Evolutionary conservation across 2,113 vertebrate genomes (phyloP).

Genomic region (Leptocoma aspasia): DNA sequence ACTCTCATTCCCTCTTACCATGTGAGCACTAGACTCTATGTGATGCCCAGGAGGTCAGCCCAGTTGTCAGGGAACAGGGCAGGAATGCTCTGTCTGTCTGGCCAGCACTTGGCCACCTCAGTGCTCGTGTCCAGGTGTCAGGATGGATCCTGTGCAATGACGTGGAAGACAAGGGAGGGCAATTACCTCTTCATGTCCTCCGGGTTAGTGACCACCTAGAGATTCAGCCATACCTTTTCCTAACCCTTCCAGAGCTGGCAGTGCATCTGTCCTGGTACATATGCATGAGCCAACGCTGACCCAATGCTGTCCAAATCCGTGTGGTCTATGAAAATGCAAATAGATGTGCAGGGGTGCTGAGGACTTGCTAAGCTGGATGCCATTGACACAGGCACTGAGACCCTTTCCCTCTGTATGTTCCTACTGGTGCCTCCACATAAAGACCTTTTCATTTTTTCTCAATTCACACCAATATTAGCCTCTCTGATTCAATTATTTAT

Average conservation of each 20-base stretch:
- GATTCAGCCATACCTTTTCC: neutral
- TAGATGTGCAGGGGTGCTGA: neutral
- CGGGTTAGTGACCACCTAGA: rapidly evolving
- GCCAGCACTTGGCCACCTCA: neutral
- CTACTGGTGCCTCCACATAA: neutral
- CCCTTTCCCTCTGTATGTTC: neutral
- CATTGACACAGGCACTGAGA: neutral
- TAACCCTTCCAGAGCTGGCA: neutral
- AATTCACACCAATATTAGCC: neutral
- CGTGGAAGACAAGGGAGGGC: neutral
- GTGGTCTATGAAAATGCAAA: neutral
- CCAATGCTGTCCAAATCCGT: neutral
- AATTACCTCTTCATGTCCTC: neutral
- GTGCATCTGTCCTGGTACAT: neutral
- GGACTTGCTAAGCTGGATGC: neutral
- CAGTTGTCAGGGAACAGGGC: neutral
- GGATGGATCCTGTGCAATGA: neutral
- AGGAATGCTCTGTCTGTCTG: neutral
- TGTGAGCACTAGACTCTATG: neutral
- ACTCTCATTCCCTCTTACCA: neutral
- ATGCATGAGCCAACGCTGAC: neutral
- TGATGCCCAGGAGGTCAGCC: neutral
- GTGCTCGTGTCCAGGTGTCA: neutral
- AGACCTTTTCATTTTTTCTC: neutral
- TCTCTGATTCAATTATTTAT: neutral